A percentile compares a stretch with the other conserved stretches of the same genome.
These are phyloP conservation scores for Leptonema lineaticorne DNA, from an alignment of 1,140 invertebrate genomes.

Conservation along the genomic window DNA sequence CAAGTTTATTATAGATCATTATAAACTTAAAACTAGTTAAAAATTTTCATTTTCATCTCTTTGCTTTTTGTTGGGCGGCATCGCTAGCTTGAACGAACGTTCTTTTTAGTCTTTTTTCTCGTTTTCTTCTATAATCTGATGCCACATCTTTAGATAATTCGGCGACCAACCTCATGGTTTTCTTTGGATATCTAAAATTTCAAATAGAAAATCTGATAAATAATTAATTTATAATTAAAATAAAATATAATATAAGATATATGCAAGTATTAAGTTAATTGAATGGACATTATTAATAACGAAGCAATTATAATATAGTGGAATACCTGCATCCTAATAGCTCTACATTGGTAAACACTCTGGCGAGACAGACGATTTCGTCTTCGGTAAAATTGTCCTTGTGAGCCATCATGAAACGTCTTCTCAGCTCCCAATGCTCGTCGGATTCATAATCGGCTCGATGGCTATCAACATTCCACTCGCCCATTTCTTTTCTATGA, in stretches of 20 bases:
- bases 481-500: too few relatives aligned
- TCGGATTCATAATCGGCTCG: slow-evolving; percentile 73
- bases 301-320: too few relatives aligned
- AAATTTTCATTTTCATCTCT: too few relatives aligned
- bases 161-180: slow-evolving; percentile 75
- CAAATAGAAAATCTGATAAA: not conserved
- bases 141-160: slow-evolving; percentile 72
- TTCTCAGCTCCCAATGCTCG: slow-evolving; percentile 79
- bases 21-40: too few relatives aligned
- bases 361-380: slow-evolving; percentile 75
- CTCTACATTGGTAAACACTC: slow-evolving; percentile 82
- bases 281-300: too few relatives aligned
- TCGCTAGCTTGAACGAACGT: slow-evolving; percentile 78
- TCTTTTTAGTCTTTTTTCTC: slow-evolving; percentile 68
- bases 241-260: too few relatives aligned
- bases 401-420: slow-evolving; percentile 72
- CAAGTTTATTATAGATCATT: too few relatives aligned
- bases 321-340: slow-evolving; percentile 79
- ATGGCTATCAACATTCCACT: slow-evolving; percentile 68
- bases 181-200: slow-evolving; percentile 67
- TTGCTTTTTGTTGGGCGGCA: slow-evolving; percentile 71
- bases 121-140: slow-evolving; percentile 65
- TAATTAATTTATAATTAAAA: not conserved
- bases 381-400: slow-evolving; percentile 71
- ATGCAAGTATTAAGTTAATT: too few relatives aligned